Evolutionary conservation across 1,140 invertebrate genomes (phyloP).

Genomic region (Catajapyx aquilonaris): DNA sequence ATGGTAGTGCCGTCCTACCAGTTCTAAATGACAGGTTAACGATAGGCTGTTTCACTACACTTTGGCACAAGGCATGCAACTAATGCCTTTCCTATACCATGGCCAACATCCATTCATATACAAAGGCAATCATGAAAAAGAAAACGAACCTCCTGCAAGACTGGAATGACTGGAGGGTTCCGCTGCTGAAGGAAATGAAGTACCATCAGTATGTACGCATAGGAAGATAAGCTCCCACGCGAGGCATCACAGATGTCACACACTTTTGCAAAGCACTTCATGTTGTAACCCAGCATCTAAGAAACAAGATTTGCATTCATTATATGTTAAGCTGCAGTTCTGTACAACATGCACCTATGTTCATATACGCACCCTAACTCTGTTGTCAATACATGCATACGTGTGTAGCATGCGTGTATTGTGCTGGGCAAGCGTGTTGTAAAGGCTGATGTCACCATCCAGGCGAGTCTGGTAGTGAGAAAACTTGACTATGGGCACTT

Average conservation of each 20-base stretch:
- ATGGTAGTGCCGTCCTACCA: no score
- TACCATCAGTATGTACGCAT: slow-evolving; percentile 38
- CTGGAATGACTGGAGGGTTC: slow-evolving; percentile 33
- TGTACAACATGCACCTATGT: no score
- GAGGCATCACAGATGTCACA: slow-evolving; percentile 41
- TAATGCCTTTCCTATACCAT: no score
- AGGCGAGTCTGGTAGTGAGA: slow-evolving; percentile 21
- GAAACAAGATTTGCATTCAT: no score
- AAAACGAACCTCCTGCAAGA: slow-evolving; percentile 30
- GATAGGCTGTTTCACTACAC: no score
- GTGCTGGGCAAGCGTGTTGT: slow-evolving; percentile 31
- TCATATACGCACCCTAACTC: slow-evolving; percentile 22
- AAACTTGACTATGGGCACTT: slow-evolving; percentile 44
- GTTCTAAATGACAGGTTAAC: no score
- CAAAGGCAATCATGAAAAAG: not conserved
- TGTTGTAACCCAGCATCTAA: slow-evolving; percentile 28
- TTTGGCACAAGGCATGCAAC: no score
- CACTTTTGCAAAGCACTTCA: slow-evolving; percentile 36
- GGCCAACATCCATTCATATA: not conserved
- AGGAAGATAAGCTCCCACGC: slow-evolving; percentile 35
- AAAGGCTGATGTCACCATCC: slow-evolving; percentile 38
- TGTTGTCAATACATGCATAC: slow-evolving; percentile 29
- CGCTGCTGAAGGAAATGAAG: slow-evolving; percentile 35
- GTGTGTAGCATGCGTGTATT: slow-evolving; percentile 30
- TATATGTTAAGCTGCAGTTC: no score